Evolutionary conservation across 2,797 vertebrate species (phyloP), one percentile per base, ranked within the genome.

Genomic region (Gadopsis marmoratus): DNA sequence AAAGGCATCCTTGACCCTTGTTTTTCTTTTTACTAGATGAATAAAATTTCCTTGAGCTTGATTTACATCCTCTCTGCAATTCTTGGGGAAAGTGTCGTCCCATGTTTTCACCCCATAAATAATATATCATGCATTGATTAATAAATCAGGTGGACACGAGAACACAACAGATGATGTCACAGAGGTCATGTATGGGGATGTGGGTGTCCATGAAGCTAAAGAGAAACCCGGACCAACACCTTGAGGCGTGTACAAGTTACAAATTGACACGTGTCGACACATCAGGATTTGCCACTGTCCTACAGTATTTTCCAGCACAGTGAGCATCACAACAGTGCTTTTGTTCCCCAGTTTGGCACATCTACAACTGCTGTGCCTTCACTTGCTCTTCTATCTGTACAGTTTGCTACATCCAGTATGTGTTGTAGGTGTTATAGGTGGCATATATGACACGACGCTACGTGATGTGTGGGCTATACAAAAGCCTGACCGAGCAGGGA

Each of bases 141-240:
- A 31, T 21, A 2, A 50, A 45, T 58, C 1, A 14, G n/a, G 10
- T 61, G 12, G 29, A 31, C 41, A 47, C 10, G 39, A 31, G 9
- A 69, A 51, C 14, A 69, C 7, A 54, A 56, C 39, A 61, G 31
- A 35, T 53, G 41, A 4, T 16, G 31, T 67, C 60, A 60, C 31
- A 51, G 35, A 19, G 45, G 19, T 33, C 37, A 39, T 39, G 37
- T 39, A 3, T 3, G 12, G 37, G 12, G 37, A 39, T 3, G 3
- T 9, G 10, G 37, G 37, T 39, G 10, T 10, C 37, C 37, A 39
- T 39, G 37, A 39, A 39, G 9, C 37, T 39, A 39, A 39, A 39
- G 37, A 10, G 37, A 11, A 39, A 39, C 10, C 37, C 9, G 11
- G 37, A 12, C 37, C 37, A 39, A 11, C 37, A 39, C 12, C 10